These are phyloP conservation scores for Siphamia tubifer DNA, from an alignment of 2,113 vertebrate genomes.

Conservation along the genomic window DNA sequence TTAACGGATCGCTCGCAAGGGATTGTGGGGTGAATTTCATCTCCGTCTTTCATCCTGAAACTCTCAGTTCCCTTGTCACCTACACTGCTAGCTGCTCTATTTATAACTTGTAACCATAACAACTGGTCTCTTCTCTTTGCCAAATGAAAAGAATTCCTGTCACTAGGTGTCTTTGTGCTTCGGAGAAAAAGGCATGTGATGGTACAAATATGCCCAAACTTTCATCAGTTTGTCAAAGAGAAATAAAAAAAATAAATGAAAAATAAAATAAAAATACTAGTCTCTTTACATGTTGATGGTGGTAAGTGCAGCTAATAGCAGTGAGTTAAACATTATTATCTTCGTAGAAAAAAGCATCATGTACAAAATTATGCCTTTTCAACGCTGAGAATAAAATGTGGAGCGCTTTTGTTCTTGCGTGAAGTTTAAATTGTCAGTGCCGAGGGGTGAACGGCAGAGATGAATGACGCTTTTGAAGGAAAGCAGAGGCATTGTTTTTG, in stretches of 20 bases:
- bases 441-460: slow-evolving; percentile 32
- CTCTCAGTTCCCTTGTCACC: slow-evolving; percentile 75
- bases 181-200: slow-evolving; percentile 10
- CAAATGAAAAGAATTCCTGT: slow-evolving; percentile 60
- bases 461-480: slow-evolving; percentile 43
- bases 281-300: slow-evolving; percentile 5
- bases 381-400: slow-evolving; percentile 7
- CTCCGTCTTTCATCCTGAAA: slow-evolving; percentile 70
- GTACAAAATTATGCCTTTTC: not conserved
- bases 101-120: slow-evolving; percentile 84
- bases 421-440: slow-evolving; percentile 36
- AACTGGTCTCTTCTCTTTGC: slow-evolving; percentile 69
- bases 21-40: slow-evolving; percentile 75
- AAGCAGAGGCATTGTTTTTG: slow-evolving; percentile 29
- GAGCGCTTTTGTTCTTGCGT: slow-evolving; percentile 25
- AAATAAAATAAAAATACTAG: too few relatives aligned
- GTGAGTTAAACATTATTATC: slow-evolving; percentile 3
- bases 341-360: not conserved
- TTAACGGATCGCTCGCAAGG: slow-evolving; percentile 48
- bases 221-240: slow-evolving; percentile 32
- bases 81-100: slow-evolving; percentile 74
- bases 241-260: too few relatives aligned
- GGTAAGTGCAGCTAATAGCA: slow-evolving; percentile 19
- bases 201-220: slow-evolving; percentile 1
- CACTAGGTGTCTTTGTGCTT: slow-evolving; percentile 62